Conservation (phyloP, 2,797 vertebrate genomes). For the Crocodylus rhombifer region DNA sequence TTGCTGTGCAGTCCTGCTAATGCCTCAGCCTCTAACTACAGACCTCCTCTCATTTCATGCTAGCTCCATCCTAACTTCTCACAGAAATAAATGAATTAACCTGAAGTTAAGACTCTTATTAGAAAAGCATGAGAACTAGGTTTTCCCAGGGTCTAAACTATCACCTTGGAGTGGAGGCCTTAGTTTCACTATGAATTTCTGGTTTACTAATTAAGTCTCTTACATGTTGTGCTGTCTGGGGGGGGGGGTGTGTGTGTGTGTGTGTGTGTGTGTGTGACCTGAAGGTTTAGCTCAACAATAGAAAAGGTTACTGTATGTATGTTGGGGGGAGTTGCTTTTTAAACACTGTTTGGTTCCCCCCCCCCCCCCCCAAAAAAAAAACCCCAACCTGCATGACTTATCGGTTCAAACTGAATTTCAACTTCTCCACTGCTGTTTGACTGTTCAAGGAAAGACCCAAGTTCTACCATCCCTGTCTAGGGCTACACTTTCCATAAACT, state of each 20-base stretch:
- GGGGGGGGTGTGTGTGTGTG: no score
- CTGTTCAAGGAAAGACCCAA: background rate
- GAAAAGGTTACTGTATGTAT: no score
- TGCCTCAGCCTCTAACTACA: background rate
- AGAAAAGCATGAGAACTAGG: constrained; percentile 6
- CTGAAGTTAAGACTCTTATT: background rate
- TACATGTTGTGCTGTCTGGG: no score
- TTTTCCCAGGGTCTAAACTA: constrained; percentile 26
- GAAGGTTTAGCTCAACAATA: no score
- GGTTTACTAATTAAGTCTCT: background rate
- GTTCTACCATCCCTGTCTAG: background rate
- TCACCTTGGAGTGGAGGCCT: background rate
- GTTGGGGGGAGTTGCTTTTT: no score
- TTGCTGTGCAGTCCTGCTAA: background rate
- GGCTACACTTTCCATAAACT: background rate
- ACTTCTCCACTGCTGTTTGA: background rate
- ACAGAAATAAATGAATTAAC: no score
- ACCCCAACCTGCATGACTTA: background rate
- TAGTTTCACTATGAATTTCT: background rate
- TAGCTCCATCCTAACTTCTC: no score
- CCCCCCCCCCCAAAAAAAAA: background rate
- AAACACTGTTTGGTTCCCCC: no score
- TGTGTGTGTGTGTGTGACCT: no score
- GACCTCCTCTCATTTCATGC: background rate
- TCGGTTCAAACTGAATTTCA: background rate